These are phyloP conservation scores for Lycia hirtaria DNA, from an alignment of 2,888 invertebrate genomes.

Conservation along the genomic window DNA sequence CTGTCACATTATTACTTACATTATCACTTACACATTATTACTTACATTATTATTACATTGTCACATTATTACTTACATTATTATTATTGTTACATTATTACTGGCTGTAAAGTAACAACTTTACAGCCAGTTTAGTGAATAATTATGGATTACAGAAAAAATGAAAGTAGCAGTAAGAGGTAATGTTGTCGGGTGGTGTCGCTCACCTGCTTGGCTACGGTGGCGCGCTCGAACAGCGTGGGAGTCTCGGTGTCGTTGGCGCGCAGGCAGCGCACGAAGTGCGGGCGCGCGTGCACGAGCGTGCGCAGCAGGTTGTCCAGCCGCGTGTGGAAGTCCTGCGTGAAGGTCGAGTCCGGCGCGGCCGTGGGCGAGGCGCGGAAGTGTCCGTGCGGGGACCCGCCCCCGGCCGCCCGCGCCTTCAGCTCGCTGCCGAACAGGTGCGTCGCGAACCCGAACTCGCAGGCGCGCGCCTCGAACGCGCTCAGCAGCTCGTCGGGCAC, in stretches of 20 bases:
- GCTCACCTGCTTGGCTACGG: conserved; percentile 91
- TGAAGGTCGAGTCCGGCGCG: conserved; percentile 94
- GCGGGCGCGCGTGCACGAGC: conserved; percentile 96
- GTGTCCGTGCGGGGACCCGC: conserved; percentile 87
- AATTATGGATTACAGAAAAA: no score
- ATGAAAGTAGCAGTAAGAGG: no score
- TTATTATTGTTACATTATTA: no score
- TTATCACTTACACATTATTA: no score
- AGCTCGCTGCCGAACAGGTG: conserved; percentile 97
- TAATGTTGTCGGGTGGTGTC: neutral
- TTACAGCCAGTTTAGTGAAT: no score
- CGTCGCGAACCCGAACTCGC: conserved; percentile 98
- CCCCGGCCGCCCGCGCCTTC: conserved; percentile 80
- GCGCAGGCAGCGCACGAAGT: conserved; percentile 96
- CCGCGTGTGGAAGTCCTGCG: conserved; percentile 97
- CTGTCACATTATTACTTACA: no score
- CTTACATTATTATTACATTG: no score
- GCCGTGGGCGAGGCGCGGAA: conserved; percentile 96
- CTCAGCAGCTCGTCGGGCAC: conserved; percentile 96
- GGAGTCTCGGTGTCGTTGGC: conserved; percentile 93
- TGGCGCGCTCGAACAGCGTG: conserved; percentile 93
- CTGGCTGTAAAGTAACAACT: no score
- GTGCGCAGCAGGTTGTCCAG: conserved; percentile 96
- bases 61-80: no score
- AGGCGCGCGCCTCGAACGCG: conserved; percentile 96